Conservation (phyloP, 2,113 vertebrate species). For the Lichenostomus cassidix region DNA sequence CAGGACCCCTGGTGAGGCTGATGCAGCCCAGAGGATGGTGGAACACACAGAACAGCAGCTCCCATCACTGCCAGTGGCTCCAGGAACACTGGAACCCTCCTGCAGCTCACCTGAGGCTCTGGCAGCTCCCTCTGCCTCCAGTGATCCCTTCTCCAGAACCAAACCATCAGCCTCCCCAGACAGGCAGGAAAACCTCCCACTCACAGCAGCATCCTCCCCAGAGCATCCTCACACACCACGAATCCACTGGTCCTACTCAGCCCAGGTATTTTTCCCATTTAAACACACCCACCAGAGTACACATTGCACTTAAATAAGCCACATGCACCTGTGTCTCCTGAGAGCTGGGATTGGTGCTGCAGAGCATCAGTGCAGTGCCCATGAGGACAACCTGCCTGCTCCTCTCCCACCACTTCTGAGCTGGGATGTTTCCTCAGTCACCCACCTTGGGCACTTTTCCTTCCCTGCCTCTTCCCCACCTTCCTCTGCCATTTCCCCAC, state of each 20-base stretch:
- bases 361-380: background rate
- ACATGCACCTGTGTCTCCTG: fast-evolving
- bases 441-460: background rate
- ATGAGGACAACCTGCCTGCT: background rate
- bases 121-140: background rate
- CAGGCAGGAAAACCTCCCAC: fast-evolving
- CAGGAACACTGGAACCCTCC: background rate
- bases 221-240: background rate
- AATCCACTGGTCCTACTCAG: fast-evolving
- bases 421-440: background rate
- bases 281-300: background rate
- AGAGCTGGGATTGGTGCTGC: background rate
- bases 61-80: fast-evolving
- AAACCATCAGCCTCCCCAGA: background rate
- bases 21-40: background rate
- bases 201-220: background rate
- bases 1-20: background rate
- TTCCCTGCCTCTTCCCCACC: background rate
- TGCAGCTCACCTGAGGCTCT: background rate
- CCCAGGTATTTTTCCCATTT: background rate
- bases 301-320: background rate
- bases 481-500: background rate
- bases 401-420: background rate
- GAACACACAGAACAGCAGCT: background rate
- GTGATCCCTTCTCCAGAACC: background rate